A percentile compares a stretch with the other conserved stretches of the same genome.
Evolutionary conservation across 2,113 vertebrate species (phyloP).

Genomic region (Girardinichthys multiradiatus): DNA sequence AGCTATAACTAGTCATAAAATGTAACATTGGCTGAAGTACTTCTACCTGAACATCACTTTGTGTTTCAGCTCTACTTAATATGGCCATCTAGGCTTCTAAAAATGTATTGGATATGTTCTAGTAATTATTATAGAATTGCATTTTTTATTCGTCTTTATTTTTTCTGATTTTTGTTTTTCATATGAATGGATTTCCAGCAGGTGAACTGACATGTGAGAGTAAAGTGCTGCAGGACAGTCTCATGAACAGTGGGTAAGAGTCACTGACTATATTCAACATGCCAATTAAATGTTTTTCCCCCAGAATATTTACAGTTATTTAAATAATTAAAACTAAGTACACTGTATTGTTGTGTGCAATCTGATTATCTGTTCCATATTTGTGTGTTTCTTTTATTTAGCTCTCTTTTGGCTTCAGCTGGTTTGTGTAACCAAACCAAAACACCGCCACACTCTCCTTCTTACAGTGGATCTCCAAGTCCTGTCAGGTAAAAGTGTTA

Average conservation of each 20-base stretch:
- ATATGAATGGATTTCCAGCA: slow-evolving; percentile 53
- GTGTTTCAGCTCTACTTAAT: too few relatives aligned
- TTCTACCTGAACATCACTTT: too few relatives aligned
- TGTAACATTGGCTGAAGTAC: too few relatives aligned
- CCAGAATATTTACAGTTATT: background rate
- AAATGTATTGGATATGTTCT: background rate
- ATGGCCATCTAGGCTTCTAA: too few relatives aligned
- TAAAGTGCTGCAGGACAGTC: slow-evolving; percentile 89
- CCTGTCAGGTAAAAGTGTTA: slow-evolving; percentile 83
- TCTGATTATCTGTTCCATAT: background rate
- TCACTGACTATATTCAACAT: background rate
- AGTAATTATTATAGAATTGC: background rate
- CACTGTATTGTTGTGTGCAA: background rate
- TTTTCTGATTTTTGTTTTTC: background rate
- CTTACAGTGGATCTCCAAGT: slow-evolving; percentile 87
- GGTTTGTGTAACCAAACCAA: slow-evolving; percentile 88
- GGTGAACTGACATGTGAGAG: slow-evolving; percentile 88
- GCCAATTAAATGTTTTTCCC: background rate
- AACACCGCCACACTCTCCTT: slow-evolving; percentile 88
- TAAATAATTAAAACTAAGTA: background rate
- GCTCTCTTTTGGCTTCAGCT: slow-evolving; percentile 89
- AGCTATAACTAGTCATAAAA: background rate
- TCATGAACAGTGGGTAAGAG: slow-evolving; percentile 94
- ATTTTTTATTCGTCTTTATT: background rate
- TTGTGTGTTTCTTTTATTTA: slow-evolving; percentile 54